Evolutionary conservation across 1,140 invertebrate genomes (phyloP).

Genomic region (Dendrolimus kikuchii): DNA sequence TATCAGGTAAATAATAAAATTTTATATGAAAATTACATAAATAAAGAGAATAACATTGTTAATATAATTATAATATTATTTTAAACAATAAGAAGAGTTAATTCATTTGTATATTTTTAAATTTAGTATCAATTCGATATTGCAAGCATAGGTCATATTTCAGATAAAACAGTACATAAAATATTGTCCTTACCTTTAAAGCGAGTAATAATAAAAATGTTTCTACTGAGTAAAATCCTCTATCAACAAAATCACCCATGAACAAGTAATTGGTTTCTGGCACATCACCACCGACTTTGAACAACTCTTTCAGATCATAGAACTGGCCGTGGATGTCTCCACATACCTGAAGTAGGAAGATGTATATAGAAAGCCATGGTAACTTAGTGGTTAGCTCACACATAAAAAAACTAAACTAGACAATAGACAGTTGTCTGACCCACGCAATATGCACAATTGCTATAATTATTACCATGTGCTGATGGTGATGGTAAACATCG

Average conservation of each 20-base stretch:
- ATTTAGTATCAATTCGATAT: too few relatives aligned
- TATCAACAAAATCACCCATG: slow-evolving; percentile 99
- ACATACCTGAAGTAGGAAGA: slow-evolving; percentile 84
- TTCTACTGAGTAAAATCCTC: slow-evolving; percentile 99
- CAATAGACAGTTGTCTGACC: too few relatives aligned
- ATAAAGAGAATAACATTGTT: too few relatives aligned
- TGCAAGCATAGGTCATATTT: slow-evolving; percentile 4
- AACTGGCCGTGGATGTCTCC: slow-evolving; percentile 99
- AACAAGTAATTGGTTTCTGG: slow-evolving; percentile 99
- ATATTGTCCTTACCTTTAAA: slow-evolving; percentile 84
- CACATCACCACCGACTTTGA: slow-evolving; percentile 98
- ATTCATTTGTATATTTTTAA: too few relatives aligned
- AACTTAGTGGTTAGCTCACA: not conserved
- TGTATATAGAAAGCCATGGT: slow-evolving; percentile 5
- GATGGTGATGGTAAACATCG: too few relatives aligned
- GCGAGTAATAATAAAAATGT: slow-evolving; percentile 98
- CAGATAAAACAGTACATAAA: slow-evolving; percentile 2
- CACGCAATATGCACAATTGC: too few relatives aligned
- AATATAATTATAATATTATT: too few relatives aligned
- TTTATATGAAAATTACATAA: too few relatives aligned
- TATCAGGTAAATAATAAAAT: too few relatives aligned
- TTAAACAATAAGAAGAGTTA: too few relatives aligned
- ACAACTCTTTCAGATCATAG: slow-evolving; percentile 98
- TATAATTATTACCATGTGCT: too few relatives aligned
- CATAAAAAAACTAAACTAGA: too few relatives aligned